Evolutionary conservation across 2,888 invertebrate species (phyloP), one percentile per base, ranked within the genome.

Genomic region (Odontomyia ornata): DNA sequence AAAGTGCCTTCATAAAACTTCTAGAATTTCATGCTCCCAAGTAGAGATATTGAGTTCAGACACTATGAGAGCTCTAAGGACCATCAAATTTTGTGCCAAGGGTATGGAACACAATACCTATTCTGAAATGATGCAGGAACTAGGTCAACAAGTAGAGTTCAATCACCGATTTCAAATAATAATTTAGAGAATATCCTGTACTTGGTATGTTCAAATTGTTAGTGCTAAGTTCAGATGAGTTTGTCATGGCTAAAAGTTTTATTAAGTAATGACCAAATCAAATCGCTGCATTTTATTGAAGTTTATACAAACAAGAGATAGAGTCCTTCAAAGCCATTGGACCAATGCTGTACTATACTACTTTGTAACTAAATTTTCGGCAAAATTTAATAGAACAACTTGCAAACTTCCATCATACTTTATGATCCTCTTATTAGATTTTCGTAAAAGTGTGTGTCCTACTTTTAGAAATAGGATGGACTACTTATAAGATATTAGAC

Each of bases 381-480:
- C 36, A 36, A 36, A 36, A 9, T 36, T 3, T 36, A 36, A 5
- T 36, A 3, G 36, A 36, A 36, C 3, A 36, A 36, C 36, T 36
- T 36, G 5, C 36, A 36, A 36, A 36, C 36, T 46, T 18, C 25
- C 13, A 62, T 46, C 62, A 75, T 75, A 43, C 62, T 23, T 43
- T 25, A 75, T 75, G 62, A 75, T 75, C 62, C 75, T 60, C 62
- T 75, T 75, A 62, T 75, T 36, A 64, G 60, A 73, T 25, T 73
- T 73, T 57, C 60, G 73, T 73, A 13, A 57, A 21, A 73, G 57
- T 71, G 47, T 52, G 73, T 71, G 43, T 52, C 47, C 47, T 71
- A 47, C n/a, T 47, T 5, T 9, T 46, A n/a, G 28, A 64, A 60
- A 18, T 25, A 64, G 64, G 64, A 28, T 64, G 28, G 30, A 64